Base-by-base conservation (phyloP, 2,113 vertebrate genomes). In the Erpornis zantholeuca region DNA sequence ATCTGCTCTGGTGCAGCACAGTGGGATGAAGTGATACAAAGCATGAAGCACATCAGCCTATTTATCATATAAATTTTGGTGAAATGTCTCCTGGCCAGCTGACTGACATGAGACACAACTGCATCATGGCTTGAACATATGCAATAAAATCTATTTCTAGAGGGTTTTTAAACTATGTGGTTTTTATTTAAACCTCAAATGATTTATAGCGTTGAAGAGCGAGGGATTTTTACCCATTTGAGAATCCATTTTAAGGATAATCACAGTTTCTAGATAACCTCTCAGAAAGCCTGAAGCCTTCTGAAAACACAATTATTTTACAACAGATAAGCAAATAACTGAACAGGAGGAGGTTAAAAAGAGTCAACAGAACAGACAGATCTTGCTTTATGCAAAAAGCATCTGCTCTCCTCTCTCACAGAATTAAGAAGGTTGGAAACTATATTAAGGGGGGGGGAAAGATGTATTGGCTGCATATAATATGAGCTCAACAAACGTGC, bases 41-140 rank as follows among this genome's bases (percentile, higher is more conserved):
- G 28, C n/a, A 64, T 56, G 28, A 91, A 78, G 42, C 21, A 81
- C 1, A 3, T 28, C 47, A 75, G 21, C 73, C 70, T 79, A 59
- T 57, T 68, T 49, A 50, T 49, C 6, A 50, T 29, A 63, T 33
- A 54, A 13, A n/a, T 69, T 75, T 33, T 57, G 70, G 31, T 64
- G 78, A 88, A 92, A 92, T 40, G 60, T 96, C 70, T 97, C 93
- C 96, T 97, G 72, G 86, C 78, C 90, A 94, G 83, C 94, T 97
- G 94, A 98, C 94, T 98, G 97, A 96, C 91, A 92, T 97, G 96
- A 97, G 88, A 95, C 94, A 93, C 80, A 82, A 95, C 42, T 85
- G 65, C 93, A 94, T 95, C 91, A 56, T 83, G 95, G 93, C 89
- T 97, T 96, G 96, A 97, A 95, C 70, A 91, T 15, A 73, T 4